Conservation (phyloP, 2,113 vertebrate genomes). For the Channa argus region DNA sequence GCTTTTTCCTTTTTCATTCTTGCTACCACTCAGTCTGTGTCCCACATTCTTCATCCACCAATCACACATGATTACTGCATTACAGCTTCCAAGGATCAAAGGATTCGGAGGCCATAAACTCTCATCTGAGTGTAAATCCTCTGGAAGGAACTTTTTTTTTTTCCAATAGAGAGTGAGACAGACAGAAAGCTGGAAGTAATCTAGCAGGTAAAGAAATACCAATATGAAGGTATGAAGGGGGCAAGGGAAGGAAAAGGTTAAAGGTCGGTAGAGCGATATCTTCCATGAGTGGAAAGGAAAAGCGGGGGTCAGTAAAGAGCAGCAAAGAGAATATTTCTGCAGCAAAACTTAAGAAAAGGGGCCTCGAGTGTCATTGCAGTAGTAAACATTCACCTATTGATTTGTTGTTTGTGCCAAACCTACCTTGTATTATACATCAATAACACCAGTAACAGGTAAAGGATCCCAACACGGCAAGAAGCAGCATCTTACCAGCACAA, state of each 20-base stretch:
- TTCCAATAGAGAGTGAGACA: constrained; percentile 2
- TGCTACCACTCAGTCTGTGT: constrained; percentile 54
- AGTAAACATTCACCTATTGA: constrained; percentile 45
- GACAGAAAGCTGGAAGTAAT: constrained; percentile 6
- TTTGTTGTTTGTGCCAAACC: constrained; percentile 45
- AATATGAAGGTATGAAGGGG: constrained; percentile 17
- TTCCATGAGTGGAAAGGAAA: constrained; percentile 31
- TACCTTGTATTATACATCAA: constrained; percentile 6
- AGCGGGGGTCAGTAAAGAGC: constrained; percentile 30
- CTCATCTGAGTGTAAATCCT: constrained; percentile 68
- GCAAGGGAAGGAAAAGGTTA: constrained; percentile 7
- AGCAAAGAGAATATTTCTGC: constrained; percentile 24
- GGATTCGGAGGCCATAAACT: constrained; percentile 67
- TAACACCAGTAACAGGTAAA: constrained; percentile 33
- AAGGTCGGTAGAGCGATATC: constrained; percentile 32
- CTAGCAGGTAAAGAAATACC: constrained; percentile 37
- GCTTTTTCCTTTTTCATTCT: constrained; percentile 44
- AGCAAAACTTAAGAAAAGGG: constrained; percentile 27
- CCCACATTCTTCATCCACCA: constrained; percentile 58
- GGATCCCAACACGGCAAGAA: constrained; percentile 16
- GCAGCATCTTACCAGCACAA: neutral
- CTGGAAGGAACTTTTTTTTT: constrained; percentile 37
- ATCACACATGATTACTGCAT: constrained; percentile 77
- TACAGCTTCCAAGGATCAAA: constrained; percentile 77
- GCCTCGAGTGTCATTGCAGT: constrained; percentile 30